Base-by-base conservation (phyloP, 2,797 vertebrate species). In the Odontamblyopus lacepedii region DNA sequence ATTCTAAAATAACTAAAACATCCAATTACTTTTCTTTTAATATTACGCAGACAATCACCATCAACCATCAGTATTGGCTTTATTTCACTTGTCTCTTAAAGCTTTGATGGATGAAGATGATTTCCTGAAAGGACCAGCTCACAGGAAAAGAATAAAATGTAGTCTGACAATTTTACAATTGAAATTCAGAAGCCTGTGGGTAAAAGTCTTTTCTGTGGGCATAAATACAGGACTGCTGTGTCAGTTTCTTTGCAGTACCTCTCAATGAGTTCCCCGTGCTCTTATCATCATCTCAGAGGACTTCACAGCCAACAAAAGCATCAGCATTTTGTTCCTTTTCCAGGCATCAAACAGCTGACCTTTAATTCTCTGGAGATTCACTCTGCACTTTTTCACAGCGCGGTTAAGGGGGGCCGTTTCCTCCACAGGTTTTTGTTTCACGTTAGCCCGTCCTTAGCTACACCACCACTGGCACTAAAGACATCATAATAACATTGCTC, bases 291-390 rank as follows among this genome's bases (percentile, higher is more conserved):
- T 87, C 84, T 72, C 84, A 55, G 12, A 61, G 53, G 77, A 68
- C 27, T 78, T 81, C 77, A 74, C 73, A 56, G 63, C 63, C 75
- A 75, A 69, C 74, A 41, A 83, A 83, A 82, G 69, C 69, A 29
- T 73, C 78, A 70, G 61, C 44, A 67, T 89, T 87, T 83, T 82
- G 78, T 80, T 76, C 68, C 75, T 76, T 85, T 82, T 78, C 74
- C 69, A 76, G 68, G 63, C 84, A 77, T 87, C 82, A 83, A 79
- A 88, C 71, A 60, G 35, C 26, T 82, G 85, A 87, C 86, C 87
- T 90, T 88, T 78, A 80, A 89, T 84, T 83, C 85, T 71, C 79
- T 67, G 63, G 81, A 82, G 83, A 86, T 63, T 69, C 63, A 75
- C 63, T 72, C 35, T 74, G 75, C 65, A 74, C 74, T 67, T 78